These are phyloP conservation scores for Cyclura pinguis DNA, from an alignment of 2,797 vertebrate genomes.

Conservation along the genomic window DNA sequence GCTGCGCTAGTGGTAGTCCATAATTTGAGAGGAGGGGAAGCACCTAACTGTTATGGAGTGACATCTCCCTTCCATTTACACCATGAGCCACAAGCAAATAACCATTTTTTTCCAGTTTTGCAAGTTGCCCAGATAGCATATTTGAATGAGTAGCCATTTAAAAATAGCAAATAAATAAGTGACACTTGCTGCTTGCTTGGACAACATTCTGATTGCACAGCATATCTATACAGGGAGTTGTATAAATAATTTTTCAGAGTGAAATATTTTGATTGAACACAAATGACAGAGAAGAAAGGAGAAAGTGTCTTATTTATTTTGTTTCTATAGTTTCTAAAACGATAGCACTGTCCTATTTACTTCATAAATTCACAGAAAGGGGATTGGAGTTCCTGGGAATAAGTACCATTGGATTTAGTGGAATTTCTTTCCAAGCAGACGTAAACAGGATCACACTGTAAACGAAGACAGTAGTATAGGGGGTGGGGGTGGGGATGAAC, in stretches of 20 bases:
- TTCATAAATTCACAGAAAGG: neutral
- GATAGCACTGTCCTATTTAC: neutral
- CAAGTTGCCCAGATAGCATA: neutral
- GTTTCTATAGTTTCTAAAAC: neutral
- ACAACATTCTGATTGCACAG: neutral
- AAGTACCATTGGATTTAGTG: too few species aligned
- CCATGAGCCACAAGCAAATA: neutral
- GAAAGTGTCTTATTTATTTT: neutral
- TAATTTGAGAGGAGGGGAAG: too few species aligned
- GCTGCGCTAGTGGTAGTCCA: neutral
- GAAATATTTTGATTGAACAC: neutral
- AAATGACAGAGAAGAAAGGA: neutral
- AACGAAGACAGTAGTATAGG: neutral
- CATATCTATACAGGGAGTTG: neutral
- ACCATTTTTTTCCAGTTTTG: neutral
- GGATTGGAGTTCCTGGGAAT: neutral
- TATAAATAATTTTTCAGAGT: neutral
- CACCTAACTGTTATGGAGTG: too few species aligned
- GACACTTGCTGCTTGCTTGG: neutral
- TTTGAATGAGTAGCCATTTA: neutral
- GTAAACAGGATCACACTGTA: neutral
- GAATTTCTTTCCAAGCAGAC: too few species aligned
- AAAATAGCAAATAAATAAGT: neutral
- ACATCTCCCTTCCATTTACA: too few species aligned
- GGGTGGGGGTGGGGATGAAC: neutral